Conservation (phyloP, 2,113 vertebrate species). For the Odobenus rosmarus region DNA sequence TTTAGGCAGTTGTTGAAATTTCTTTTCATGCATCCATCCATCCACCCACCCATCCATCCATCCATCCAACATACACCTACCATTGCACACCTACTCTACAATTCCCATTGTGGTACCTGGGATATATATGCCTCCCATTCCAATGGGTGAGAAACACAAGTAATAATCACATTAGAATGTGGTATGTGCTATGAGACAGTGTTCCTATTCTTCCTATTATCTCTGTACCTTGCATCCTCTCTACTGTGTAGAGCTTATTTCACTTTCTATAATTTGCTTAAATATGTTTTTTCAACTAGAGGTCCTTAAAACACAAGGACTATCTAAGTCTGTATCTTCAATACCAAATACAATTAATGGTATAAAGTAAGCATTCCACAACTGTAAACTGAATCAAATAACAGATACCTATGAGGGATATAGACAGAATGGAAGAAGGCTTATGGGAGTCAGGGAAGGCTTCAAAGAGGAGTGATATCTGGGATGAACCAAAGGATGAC, state of each 20-base stretch:
- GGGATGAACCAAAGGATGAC: neutral
- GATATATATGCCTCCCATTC: neutral
- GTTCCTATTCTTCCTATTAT: neutral
- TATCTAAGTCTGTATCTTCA: conserved; percentile 4
- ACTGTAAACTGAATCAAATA: neutral
- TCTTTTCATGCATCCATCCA: neutral
- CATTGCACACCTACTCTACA: neutral
- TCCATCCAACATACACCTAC: neutral
- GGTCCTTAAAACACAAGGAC: conserved; percentile 28
- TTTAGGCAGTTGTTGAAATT: conserved; percentile 11
- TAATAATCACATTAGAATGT: neutral
- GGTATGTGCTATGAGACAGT: neutral
- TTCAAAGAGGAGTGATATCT: neutral
- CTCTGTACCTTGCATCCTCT: neutral
- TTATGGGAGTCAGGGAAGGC: neutral
- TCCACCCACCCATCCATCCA: neutral
- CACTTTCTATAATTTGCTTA: conserved; percentile 36
- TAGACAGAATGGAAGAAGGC: neutral
- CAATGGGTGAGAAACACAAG: neutral
- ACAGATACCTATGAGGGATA: neutral
- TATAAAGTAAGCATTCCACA: conserved; percentile 33
- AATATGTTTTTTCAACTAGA: conserved; percentile 26
- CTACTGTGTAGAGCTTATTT: neutral
- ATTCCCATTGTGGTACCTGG: neutral
- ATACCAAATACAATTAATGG: conserved; percentile 14